Conservation (phyloP, 2,797 vertebrate species). For the Ceyx erithaca region DNA sequence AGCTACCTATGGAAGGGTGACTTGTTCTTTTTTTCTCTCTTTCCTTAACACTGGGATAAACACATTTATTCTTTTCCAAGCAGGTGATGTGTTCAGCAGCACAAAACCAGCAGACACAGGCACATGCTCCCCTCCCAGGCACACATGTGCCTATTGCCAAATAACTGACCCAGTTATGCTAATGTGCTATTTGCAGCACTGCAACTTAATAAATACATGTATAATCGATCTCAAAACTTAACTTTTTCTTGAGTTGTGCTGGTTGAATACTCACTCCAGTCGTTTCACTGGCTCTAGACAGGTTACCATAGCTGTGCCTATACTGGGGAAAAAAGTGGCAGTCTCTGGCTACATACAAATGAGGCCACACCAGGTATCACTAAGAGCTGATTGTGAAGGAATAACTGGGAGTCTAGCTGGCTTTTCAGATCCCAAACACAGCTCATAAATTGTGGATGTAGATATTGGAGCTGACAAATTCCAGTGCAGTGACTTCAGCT, state of each 20-base stretch:
- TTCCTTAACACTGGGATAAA: conserved; percentile 11
- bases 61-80: not conserved
- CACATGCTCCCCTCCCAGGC: conserved; percentile 34
- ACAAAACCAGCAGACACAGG: not conserved
- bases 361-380: not conserved
- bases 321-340: not conserved
- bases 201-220: not conserved
- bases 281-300: not conserved
- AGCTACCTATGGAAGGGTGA: conserved; percentile 36
- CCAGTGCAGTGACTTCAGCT: not conserved
- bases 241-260: not conserved
- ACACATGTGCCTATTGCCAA: conserved; percentile 26
- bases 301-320: not conserved
- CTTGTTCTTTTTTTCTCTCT: not conserved
- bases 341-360: not conserved
- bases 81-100: conserved; percentile 54
- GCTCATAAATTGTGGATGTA: not conserved
- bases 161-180: conserved; percentile 62
- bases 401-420: not conserved
- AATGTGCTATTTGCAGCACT: not conserved
- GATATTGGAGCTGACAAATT: not conserved
- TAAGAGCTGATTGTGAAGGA: not conserved
- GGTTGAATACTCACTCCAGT: not conserved
- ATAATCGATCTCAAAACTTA: not conserved
- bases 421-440: not conserved